Evolutionary conservation across 2,113 vertebrate genomes (phyloP), one percentile per base, ranked within the genome.

Genomic region (Trinectes maculatus): DNA sequence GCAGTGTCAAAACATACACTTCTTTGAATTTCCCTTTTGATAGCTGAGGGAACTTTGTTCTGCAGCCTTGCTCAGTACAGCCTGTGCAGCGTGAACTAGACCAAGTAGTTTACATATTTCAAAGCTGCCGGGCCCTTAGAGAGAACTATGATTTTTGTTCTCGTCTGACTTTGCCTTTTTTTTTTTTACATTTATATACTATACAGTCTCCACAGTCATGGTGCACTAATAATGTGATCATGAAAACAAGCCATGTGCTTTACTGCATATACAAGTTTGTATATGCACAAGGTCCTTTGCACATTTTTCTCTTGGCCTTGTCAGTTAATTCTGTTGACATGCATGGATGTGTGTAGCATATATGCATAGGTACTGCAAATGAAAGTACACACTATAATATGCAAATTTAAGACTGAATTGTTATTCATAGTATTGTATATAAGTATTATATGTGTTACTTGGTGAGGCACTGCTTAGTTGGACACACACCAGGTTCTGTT

Each of bases 401-500:
- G 24, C 49, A 33, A 8, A 54, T 34, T 15, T 16, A 31, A 31
- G 8, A 22, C 10, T 33, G 13, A 46, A 63, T 47, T 52, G 26
- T 1, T 42, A 68, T 69, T 15, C 21, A 57, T 67, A 52, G 13
- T 3, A 39, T 59, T n/a, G n/a, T 49, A 54, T 15, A 42, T 43
- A 19, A 47, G 57, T 59, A n/a, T n/a, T n/a, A n/a, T n/a, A n/a
- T 53, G 26, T 42, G 25, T 77, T 62, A 18, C n/a, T 71, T 52
- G 44, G 53, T 77, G 26, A 80, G 71, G 56, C 71, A 77, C 71
- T 43, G 39, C 58, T 63, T 61, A 71, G 71, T 80, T 88, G 86
- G 85, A 87, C 60, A 68, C 75, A 83, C 71, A 90, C 77, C 71
- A 86, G 85, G 82, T 84, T 86, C 84, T 86, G 62, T 86, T 88